phyloP scores from a whole-genome alignment of 1,140 invertebrate genomes.

The Drosophila lacteicornis region DNA sequence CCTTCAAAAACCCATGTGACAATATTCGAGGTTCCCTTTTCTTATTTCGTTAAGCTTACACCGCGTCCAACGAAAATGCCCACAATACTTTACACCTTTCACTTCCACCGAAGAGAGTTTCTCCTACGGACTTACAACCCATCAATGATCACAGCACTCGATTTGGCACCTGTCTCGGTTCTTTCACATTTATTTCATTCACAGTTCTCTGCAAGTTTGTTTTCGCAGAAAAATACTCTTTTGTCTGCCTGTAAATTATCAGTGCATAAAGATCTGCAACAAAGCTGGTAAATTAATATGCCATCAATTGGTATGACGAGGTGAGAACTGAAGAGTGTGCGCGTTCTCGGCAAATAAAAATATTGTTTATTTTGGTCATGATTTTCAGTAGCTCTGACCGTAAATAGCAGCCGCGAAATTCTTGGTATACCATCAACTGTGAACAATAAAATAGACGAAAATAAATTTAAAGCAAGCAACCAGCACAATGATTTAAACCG shows the following conservation, averaged over 20 bases:
- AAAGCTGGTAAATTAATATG: constrained; percentile 56
- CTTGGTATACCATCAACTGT: constrained; percentile 19
- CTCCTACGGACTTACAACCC: constrained; percentile 26
- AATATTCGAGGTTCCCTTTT: constrained; percentile 20
- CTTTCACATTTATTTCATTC: constrained; percentile 36
- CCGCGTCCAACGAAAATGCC: constrained; percentile 25
- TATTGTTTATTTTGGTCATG: constrained; percentile 58
- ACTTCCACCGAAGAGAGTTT: constrained; percentile 38
- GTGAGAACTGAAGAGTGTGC: constrained; percentile 24
- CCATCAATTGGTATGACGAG: constrained; percentile 40
- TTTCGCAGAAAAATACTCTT: constrained; percentile 47
- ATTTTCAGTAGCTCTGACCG: not conserved
- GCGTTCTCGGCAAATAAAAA: constrained; percentile 33
- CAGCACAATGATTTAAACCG: constrained; percentile 28
- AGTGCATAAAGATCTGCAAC: constrained; percentile 58
- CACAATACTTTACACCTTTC: constrained; percentile 46
- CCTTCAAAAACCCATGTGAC: constrained; percentile 24
- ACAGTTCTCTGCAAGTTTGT: constrained; percentile 37
- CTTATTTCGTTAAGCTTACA: constrained; percentile 25
- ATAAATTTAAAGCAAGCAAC: constrained; percentile 17
- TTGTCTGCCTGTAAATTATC: constrained; percentile 44
- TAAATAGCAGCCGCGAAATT: constrained; percentile 26
- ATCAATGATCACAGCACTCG: constrained; percentile 42
- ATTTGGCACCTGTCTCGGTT: constrained; percentile 40
- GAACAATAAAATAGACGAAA: constrained; percentile 35